Evolutionary conservation across 2,888 invertebrate genomes (phyloP), one percentile per base, ranked within the genome.

Genomic region (Clistopyga incitator): DNA sequence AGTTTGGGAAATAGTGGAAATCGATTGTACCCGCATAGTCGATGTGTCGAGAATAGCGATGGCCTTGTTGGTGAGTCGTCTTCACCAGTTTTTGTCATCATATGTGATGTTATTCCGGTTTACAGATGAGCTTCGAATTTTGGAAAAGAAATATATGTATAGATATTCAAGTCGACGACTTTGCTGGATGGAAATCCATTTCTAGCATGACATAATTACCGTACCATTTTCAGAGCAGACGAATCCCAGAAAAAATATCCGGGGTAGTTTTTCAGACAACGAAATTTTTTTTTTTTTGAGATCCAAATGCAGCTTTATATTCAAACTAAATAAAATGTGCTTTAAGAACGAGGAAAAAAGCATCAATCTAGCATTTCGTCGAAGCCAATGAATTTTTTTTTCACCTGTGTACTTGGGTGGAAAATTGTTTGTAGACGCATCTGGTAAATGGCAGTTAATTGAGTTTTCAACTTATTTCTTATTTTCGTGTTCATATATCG

Each of bases 1-100:
- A 96, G 96, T 85, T 94, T 96, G 65, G 97, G 96, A 0, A 95
- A 96, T 84, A 94, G 94, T 13, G 94, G 94, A 6, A 94, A 94
- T 81, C 90, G 86, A 18, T 90, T 90, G 65, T 89, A 90, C 20
- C 91, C 93, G 3, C 85, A 87, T 20, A 88, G 71, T 74, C 86
- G 82, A 25, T 87, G 88, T 56, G 65, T 70, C 15, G 87, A 85
- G 61, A 85, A 85, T 67, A 77, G 75, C 72, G 84, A 85, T 67
- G 79, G 77, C 47, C 67, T 71, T n/a, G 45, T 64, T 1, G 76
- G 86, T 86, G 23, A 85, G 85, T 82, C 20, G 38, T 64, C n/a
- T 18, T 29, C 2, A 10, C 0, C 13, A 23, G 13, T 38, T n/a
- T 0, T 34, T 61, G 11, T n/a, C 15, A 15, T 8, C 4, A 23